Evolutionary conservation across 2,888 invertebrate species (phyloP), one percentile per base, ranked within the genome.

Genomic region (Gisinianus flammeolus): DNA sequence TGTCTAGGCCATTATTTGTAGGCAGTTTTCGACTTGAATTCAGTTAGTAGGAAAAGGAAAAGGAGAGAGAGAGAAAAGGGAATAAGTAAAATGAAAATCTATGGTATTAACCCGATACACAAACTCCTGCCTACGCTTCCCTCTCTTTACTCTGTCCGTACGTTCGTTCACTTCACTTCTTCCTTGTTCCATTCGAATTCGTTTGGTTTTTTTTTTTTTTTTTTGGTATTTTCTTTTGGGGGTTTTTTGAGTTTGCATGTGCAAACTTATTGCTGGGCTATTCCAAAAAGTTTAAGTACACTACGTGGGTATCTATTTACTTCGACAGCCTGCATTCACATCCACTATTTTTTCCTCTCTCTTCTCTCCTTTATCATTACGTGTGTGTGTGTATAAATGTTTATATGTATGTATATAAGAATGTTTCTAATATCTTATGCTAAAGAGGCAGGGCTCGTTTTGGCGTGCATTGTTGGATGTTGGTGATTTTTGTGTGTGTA

Each of bases 1-100:
- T 73, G 73, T 22, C 26, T 12, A 33, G 62, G 26, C 73, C 30
- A 73, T 73, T 73, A 73, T 73, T 72, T 73, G 62, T 73, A 24
- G 19, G 44, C 44, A 44, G 44, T 44, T 44, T 44, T 44, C 8
- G 58, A 22, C n/a, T n/a, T 44, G 44, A 44, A 44, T 44, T 44
- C 44, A 44, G 44, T 44, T 44, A 44, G 44, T 44, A 44, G 35
- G 35, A 35, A 12, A 35, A 44, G 6, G 12, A n/a, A 44, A 12
- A 4, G 44, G 35, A 35, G 12, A 44, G 44, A 6, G 44, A 6
- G 6, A 44, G 19, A 44, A 35, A 35, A 12, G 35, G 12, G 35
- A 44, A 19, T 12, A 44, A 44, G 19, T 16, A 44, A 19, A 44
- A 44, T 44, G 44, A 44, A 44, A 44, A 44, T 44, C 44, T 44